phyloP scores from a whole-genome alignment of 2,888 invertebrate species.

The Clivina fossor region DNA sequence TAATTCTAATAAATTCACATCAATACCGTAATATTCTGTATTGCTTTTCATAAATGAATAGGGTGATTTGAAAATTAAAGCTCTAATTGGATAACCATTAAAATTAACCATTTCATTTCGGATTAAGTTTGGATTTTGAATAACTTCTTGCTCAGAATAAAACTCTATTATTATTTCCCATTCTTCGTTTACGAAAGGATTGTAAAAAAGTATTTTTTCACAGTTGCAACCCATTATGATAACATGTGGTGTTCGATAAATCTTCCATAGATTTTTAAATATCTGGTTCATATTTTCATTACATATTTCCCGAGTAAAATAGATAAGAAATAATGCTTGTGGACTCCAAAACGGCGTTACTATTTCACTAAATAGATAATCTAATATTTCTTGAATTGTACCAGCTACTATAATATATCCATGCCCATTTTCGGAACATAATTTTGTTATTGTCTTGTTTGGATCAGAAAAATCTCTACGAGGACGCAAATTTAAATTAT shows the following conservation, averaged over 20 bases:
- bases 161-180: too few species aligned
- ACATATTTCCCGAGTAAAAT: slow-evolving; percentile 17
- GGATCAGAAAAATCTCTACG: slow-evolving; percentile 17
- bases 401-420: slow-evolving; percentile 16
- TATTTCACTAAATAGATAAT: slow-evolving; percentile 13
- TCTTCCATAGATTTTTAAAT: slow-evolving; percentile 19
- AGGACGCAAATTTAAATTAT: slow-evolving; percentile 12
- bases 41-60: slow-evolving; percentile 45
- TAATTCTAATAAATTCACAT: slow-evolving; percentile 45
- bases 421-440: slow-evolving; percentile 22
- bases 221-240: slow-evolving; percentile 12
- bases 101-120: slow-evolving; percentile 45
- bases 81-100: slow-evolving; percentile 47
- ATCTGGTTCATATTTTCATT: slow-evolving; percentile 6
- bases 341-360: slow-evolving; percentile 23
- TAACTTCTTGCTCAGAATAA: too few species aligned
- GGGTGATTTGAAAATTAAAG: slow-evolving; percentile 49
- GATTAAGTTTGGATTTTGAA: slow-evolving; percentile 13
- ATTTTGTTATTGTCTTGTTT: slow-evolving; percentile 10
- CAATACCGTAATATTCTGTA: slow-evolving; percentile 45
- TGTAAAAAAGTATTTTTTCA: slow-evolving; percentile 19
- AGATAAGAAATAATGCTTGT: slow-evolving; percentile 11
- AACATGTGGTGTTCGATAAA: slow-evolving; percentile 14
- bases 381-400: slow-evolving; percentile 3
- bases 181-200: slow-evolving; percentile 8